A percentile compares a stretch with the other conserved stretches of the same genome.
Evolutionary conservation across 2,888 invertebrate genomes (phyloP).

Genomic region (Asteroscopus sphinx): DNA sequence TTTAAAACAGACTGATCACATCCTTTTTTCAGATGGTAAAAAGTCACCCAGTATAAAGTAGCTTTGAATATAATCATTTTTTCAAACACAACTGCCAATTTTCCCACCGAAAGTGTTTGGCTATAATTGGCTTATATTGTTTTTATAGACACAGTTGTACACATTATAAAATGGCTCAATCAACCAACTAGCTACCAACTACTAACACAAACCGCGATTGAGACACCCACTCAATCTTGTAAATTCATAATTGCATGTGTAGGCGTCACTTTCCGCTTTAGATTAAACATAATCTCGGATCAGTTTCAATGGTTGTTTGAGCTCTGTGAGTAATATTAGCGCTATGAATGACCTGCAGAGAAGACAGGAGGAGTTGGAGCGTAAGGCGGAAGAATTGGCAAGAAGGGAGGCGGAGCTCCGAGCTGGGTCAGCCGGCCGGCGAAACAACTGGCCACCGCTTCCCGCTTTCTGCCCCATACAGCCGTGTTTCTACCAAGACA

Average conservation of each 20-base stretch:
- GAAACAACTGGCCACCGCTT: slow-evolving; percentile 99
- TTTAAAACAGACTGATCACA: no score
- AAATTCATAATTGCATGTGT: slow-evolving; percentile 51
- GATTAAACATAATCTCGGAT: slow-evolving; percentile 42
- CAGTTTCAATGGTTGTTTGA: slow-evolving; percentile 14
- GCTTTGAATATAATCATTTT: no score
- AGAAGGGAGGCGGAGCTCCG: slow-evolving; percentile 96
- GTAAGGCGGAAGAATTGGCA: slow-evolving; percentile 96
- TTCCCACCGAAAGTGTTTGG: no score
- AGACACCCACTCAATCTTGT: slow-evolving; percentile 39
- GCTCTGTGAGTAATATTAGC: slow-evolving; percentile 32
- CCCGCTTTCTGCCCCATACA: slow-evolving; percentile 97
- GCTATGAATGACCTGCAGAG: slow-evolving; percentile 87
- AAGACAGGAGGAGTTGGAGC: slow-evolving; percentile 96
- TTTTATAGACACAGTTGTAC: neutral
- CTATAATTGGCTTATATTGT: no score
- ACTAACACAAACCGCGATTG: slow-evolving; percentile 22
- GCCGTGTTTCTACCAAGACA: slow-evolving; percentile 99
- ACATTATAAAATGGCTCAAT: slow-evolving; percentile 43
- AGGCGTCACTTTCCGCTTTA: slow-evolving; percentile 54
- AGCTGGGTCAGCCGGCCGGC: slow-evolving; percentile 91
- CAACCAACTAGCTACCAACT: slow-evolving; percentile 3
- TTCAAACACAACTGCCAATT: no score
- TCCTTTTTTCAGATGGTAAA: no score
- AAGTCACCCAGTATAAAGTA: no score